Evolutionary conservation across 1,140 invertebrate genomes (phyloP).

Genomic region (Hypsibius dujardini): DNA sequence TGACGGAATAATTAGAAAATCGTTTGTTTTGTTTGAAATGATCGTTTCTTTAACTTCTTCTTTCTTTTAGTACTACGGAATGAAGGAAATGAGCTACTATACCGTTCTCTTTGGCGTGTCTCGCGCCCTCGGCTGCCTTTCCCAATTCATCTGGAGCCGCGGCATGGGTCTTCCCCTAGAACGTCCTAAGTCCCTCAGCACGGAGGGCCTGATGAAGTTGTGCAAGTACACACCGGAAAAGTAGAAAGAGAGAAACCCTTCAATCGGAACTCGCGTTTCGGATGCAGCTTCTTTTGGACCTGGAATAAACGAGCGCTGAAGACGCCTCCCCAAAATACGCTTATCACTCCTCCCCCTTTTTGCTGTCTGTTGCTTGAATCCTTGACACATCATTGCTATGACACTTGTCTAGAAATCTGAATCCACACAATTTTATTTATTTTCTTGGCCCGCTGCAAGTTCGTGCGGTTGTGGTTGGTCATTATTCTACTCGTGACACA

Average conservation of each 20-base stretch:
- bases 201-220: conserved; percentile 58
- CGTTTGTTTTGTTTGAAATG: neutral
- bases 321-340: no score
- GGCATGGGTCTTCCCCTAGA: conserved; percentile 86
- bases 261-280: no score
- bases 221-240: conserved; percentile 26
- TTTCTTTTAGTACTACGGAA: conserved; percentile 64
- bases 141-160: conserved; percentile 81
- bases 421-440: no score
- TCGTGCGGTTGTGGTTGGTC: no score
- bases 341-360: no score
- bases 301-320: no score
- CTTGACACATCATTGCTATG: no score
- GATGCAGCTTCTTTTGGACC: no score
- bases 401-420: no score
- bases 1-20: conserved; percentile 21
- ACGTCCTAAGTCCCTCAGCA: conserved; percentile 84
- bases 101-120: conserved; percentile 93
- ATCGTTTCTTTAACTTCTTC: conserved; percentile 23
- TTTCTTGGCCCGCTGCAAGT: no score
- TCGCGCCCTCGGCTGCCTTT: conserved; percentile 69
- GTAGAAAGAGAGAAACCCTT: conserved; percentile 1
- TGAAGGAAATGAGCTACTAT: conserved; percentile 97
- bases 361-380: no score
- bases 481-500: no score